Evolutionary conservation across 1,140 invertebrate genomes (phyloP).

Genomic region (Episyrphus balteatus): DNA sequence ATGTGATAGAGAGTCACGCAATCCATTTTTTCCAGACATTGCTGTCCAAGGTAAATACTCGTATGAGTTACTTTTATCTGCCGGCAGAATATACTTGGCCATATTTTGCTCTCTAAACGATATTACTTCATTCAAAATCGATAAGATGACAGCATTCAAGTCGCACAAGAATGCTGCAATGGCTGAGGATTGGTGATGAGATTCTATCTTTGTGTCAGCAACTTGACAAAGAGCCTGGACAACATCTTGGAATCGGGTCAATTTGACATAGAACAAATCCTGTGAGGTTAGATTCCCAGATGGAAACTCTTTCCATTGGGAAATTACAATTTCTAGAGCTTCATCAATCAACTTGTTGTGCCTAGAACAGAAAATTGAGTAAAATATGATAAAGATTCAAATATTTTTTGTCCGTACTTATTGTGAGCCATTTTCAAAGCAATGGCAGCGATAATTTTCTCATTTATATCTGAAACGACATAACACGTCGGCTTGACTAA

Average conservation of each 20-base stretch:
- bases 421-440: constrained; percentile 37
- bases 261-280: constrained; percentile 63
- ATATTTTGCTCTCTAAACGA: constrained; percentile 47
- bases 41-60: constrained; percentile 60
- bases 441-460: constrained; percentile 66
- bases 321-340: constrained; percentile 48
- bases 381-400: too few relatives aligned
- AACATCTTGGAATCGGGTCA: constrained; percentile 45
- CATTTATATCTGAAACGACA: constrained; percentile 58
- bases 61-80: constrained; percentile 11
- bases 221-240: constrained; percentile 43
- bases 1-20: constrained; percentile 41
- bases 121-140: constrained; percentile 45
- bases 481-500: constrained; percentile 51
- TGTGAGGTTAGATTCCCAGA: constrained; percentile 48
- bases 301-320: constrained; percentile 35
- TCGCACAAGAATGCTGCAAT: constrained; percentile 44
- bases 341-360: constrained; percentile 24
- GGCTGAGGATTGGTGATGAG: constrained; percentile 41
- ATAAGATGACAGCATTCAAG: constrained; percentile 45
- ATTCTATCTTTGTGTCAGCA: constrained; percentile 43
- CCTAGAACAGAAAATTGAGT: background rate
- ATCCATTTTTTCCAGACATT: constrained; percentile 41
- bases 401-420: background rate
- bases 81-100: constrained; percentile 35